Conservation (phyloP, 2,113 vertebrate genomes). For the Panurus biarmicus region DNA sequence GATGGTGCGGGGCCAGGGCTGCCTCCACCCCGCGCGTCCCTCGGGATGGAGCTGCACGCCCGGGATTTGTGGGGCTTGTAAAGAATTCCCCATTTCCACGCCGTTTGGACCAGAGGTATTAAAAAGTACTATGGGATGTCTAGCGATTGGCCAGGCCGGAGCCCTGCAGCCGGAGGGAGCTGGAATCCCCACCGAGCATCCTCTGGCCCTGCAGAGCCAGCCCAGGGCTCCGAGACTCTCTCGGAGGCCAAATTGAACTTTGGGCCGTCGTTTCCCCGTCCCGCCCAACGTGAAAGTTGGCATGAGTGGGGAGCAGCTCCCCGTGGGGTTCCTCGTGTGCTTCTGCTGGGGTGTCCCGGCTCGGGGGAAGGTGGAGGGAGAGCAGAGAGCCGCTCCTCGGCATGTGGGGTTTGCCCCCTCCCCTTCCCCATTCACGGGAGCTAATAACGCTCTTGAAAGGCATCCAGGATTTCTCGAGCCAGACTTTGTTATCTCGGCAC, state of each 20-base stretch:
- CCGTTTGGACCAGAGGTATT: neutral
- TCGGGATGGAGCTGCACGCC: accelerated
- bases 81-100: neutral
- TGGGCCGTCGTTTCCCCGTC: accelerated
- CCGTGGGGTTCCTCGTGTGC: accelerated
- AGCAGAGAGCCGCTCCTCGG: neutral
- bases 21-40: accelerated
- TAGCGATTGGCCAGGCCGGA: neutral
- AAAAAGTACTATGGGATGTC: neutral
- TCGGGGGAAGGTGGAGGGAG: neutral
- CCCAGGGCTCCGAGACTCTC: neutral
- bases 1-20: neutral
- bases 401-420: accelerated
- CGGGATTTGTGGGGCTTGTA: neutral
- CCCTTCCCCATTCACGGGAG: neutral
- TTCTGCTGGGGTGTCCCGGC: neutral
- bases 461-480: slow-evolving; percentile 26
- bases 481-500: slow-evolving; percentile 24
- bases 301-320: accelerated
- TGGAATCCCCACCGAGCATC: accelerated
- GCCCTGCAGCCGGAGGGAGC: accelerated
- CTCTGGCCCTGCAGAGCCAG: neutral
- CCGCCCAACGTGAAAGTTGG: neutral
- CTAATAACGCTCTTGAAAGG: slow-evolving; percentile 5
- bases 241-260: neutral